Base-by-base conservation (phyloP, 2,888 invertebrate genomes). In the Sminthurides aquaticus region DNA sequence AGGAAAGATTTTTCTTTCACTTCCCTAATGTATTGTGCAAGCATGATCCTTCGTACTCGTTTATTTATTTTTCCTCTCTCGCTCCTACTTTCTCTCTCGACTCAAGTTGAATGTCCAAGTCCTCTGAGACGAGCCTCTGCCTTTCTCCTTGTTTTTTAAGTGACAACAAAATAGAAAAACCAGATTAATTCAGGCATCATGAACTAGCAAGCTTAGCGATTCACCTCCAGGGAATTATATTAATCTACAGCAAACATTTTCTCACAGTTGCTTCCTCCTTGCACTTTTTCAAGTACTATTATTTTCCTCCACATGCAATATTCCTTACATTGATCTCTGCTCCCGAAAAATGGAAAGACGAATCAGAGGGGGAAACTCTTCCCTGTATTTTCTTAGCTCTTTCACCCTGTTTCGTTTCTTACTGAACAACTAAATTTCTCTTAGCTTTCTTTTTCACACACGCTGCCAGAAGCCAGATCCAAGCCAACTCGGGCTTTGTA, bases 151-250 rank as follows among this genome's bases (percentile, higher is more conserved):
- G 52, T 20, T 29, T 56, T 28, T 22, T 55, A 62, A 61, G 62
- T 60, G 65, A 66, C 66, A 68, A 67, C 67, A 69, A 69, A 72
- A 72, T 68, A 66, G 67, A 70, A 71, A 69, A 71, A 72, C 69
- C 69, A 70, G 72, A 72, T 72, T 72, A 72, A 72, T 70, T 72
- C 69, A 66, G 66, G 71, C 72, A 71, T 71, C 72, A 72, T 70
- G 72, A 72, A 72, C 72, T 69, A 66, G 69, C 67, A 68, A 62
- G 65, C 67, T 64, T 64, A 67, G 65, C 60, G 59, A 48, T 59
- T 62, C 64, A 64, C 69, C 72, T 72, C 69, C 24, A 49, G 72
- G 72, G 71, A 72, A 71, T 71, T 67, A 69, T 68, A 71, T 68
- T 68, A 69, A 72, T 70, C 70, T 69, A 65, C 61, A 20, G 3